Evolutionary conservation across 2,113 vertebrate genomes (phyloP).

Genomic region (Mesoclemmys tuberculata): DNA sequence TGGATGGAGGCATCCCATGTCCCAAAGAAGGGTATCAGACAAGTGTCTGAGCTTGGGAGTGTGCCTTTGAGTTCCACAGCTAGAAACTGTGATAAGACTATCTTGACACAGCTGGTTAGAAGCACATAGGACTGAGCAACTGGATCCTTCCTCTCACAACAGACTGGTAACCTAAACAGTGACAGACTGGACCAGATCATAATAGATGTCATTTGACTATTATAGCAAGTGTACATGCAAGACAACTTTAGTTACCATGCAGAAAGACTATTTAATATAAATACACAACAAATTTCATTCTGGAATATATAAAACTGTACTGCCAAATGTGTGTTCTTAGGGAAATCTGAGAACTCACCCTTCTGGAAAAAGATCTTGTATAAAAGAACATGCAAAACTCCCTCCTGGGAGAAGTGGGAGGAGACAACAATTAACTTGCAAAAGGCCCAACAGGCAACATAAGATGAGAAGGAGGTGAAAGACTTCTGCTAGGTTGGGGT

Average conservation of each 20-base stretch:
- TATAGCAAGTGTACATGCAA: neutral
- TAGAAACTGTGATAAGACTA: neutral
- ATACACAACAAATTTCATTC: neutral
- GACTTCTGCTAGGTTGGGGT: neutral
- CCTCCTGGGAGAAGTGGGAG: neutral
- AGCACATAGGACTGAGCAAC: neutral
- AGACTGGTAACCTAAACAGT: neutral
- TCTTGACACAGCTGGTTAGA: neutral
- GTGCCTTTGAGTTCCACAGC: neutral
- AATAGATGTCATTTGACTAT: neutral
- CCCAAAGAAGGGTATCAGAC: neutral
- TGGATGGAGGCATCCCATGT: neutral
- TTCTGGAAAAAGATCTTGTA: neutral
- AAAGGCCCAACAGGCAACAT: neutral
- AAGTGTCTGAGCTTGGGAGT: neutral
- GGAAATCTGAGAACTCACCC: neutral
- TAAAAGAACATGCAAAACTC: neutral
- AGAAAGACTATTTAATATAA: neutral
- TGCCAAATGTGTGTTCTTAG: neutral
- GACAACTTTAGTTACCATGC: neutral
- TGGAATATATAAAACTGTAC: neutral
- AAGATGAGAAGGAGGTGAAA: neutral
- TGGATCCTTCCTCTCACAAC: neutral
- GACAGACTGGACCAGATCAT: neutral
- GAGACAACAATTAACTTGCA: neutral